These are phyloP conservation scores for Drosophila mayaguana DNA, from an alignment of 2,888 invertebrate species.

Conservation along the genomic window DNA sequence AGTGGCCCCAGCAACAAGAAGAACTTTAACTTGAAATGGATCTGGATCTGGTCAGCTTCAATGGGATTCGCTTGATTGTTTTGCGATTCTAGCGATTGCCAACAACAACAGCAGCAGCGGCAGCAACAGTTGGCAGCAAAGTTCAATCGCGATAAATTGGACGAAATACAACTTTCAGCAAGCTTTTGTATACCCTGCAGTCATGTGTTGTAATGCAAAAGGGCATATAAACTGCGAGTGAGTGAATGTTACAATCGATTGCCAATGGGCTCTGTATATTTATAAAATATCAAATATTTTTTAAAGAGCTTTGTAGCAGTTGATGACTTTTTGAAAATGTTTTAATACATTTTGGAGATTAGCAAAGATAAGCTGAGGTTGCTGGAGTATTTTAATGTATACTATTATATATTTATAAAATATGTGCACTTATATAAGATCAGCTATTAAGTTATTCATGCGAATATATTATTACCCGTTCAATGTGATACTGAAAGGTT, in stretches of 20 bases:
- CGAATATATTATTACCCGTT: background rate
- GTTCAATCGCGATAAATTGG: slow-evolving; percentile 73
- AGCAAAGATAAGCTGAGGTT: background rate
- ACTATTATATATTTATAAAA: background rate
- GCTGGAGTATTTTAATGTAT: background rate
- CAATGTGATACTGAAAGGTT: too few relatives aligned
- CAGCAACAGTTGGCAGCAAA: slow-evolving; percentile 61
- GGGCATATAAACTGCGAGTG: slow-evolving; percentile 58
- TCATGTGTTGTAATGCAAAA: slow-evolving; percentile 42
- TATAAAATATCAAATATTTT: background rate
- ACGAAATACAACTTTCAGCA: slow-evolving; percentile 21
- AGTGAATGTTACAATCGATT: slow-evolving; percentile 44
- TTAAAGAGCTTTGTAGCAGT: background rate
- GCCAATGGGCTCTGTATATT: slow-evolving; percentile 12
- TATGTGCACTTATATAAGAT: background rate
- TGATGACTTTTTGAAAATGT: background rate
- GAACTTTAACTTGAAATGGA: background rate
- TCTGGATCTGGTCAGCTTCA: slow-evolving; percentile 16
- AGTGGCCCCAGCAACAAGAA: slow-evolving; percentile 24
- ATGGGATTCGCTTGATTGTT: slow-evolving; percentile 50
- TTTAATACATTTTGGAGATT: background rate
- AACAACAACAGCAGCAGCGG: slow-evolving; percentile 26
- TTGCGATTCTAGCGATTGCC: slow-evolving; percentile 65
- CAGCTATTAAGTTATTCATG: background rate
- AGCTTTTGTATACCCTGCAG: slow-evolving; percentile 69